Percentiles rank a stretch among this genome's conserved stretches.
These are phyloP conservation scores for Atta texana DNA, from an alignment of 1,140 invertebrate species.

Conservation along the genomic window DNA sequence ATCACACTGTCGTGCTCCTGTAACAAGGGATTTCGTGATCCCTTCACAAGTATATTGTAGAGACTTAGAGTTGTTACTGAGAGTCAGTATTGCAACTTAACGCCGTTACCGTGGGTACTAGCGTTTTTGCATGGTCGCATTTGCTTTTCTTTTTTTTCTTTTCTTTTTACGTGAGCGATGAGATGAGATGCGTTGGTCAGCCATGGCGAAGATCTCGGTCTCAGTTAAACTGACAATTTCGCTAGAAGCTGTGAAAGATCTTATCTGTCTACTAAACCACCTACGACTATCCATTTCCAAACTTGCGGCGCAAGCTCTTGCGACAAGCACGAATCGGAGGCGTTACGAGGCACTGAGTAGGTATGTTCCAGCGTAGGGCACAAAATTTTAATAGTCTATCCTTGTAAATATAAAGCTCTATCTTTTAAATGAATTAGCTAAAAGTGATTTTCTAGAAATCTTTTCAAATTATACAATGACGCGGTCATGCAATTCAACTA, in stretches of 20 bases:
- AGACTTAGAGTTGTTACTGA: slow-evolving; percentile 70
- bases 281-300: not conserved
- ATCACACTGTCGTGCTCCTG: slow-evolving; percentile 93
- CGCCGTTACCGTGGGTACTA: slow-evolving; percentile 45
- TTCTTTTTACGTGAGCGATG: slow-evolving; percentile 30
- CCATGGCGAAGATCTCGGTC: slow-evolving; percentile 3
- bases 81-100: slow-evolving; percentile 21
- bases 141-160: slow-evolving; percentile 43
- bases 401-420: no score
- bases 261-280: not conserved
- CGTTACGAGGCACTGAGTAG: no score
- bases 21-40: slow-evolving; percentile 85
- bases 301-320: slow-evolving; percentile 7
- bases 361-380: no score
- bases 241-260: slow-evolving; percentile 11
- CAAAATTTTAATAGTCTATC: no score
- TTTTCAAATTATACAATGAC: no score
- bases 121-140: slow-evolving; percentile 17
- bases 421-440: no score
- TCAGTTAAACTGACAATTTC: slow-evolving; percentile 5
- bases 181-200: not conserved
- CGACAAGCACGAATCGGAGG: not conserved
- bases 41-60: slow-evolving; percentile 84
- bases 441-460: no score
- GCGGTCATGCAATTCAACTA: no score